Percentiles rank a stretch among this genome's conserved stretches.
Evolutionary conservation across 2,888 invertebrate species (phyloP).

Genomic region (Eulithis prunata): DNA sequence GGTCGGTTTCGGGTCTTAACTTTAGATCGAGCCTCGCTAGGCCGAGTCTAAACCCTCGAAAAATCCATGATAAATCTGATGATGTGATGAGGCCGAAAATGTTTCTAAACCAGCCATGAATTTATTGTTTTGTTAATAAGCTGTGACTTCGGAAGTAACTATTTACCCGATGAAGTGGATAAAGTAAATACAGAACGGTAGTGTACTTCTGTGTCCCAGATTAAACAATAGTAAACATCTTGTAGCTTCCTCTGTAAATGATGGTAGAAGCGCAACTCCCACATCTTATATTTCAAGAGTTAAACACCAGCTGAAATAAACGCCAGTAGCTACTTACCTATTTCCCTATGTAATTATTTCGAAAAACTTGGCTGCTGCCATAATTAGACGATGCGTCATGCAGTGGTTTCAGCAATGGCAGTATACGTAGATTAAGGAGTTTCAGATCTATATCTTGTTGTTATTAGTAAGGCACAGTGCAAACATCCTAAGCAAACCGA

Average conservation of each 20-base stretch:
- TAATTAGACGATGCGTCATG: no score
- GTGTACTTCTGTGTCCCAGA: slow-evolving; percentile 30
- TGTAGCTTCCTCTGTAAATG: neutral
- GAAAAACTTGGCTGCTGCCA: no score
- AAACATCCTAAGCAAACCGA: slow-evolving; percentile 61
- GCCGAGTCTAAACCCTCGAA: no score
- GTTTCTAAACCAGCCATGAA: no score
- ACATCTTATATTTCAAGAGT: neutral
- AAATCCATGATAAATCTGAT: no score
- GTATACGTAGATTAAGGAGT: neutral
- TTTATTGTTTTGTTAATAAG: neutral
- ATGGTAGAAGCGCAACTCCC: neutral
- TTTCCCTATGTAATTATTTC: no score
- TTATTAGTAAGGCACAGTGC: slow-evolving; percentile 25
- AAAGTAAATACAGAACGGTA: slow-evolving; percentile 49
- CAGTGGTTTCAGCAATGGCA: neutral
- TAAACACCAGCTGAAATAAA: no score
- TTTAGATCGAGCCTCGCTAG: no score
- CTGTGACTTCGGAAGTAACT: slow-evolving; percentile 19
- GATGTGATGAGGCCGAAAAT: no score
- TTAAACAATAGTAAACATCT: slow-evolving; percentile 9
- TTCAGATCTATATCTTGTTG: slow-evolving; percentile 5
- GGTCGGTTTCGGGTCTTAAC: no score
- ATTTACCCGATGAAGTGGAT: slow-evolving; percentile 47
- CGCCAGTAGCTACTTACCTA: no score